A percentile compares a stretch with the other conserved stretches of the same genome.
phyloP scores from a whole-genome alignment of 2,888 invertebrate genomes.

The Troides helena region DNA sequence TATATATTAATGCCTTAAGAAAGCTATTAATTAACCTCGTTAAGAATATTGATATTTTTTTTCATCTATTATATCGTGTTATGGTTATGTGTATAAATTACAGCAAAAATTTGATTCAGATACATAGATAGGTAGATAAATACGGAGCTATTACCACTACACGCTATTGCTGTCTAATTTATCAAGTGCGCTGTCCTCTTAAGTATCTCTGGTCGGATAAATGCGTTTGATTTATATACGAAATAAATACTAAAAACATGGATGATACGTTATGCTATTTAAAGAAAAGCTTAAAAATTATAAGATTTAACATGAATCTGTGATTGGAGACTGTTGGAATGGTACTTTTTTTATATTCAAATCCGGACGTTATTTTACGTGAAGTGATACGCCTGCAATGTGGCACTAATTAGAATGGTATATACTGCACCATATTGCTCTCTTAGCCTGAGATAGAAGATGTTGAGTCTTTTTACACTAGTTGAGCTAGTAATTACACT shows the following conservation, averaged over 20 bases:
- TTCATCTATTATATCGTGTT: not conserved
- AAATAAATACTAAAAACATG: not conserved
- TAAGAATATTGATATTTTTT: not conserved
- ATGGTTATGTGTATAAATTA: not conserved
- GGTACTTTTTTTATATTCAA: too few species aligned
- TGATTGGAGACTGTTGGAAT: too few species aligned
- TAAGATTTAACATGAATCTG: too few species aligned
- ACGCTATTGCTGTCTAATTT: not conserved
- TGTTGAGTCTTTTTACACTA: too few species aligned
- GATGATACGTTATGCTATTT: not conserved
- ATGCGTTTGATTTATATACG: not conserved
- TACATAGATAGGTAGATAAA: not conserved
- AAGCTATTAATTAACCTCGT: too few species aligned
- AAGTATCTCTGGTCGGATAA: not conserved
- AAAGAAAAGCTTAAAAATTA: not conserved
- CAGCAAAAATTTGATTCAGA: not conserved
- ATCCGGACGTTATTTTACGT: too few species aligned
- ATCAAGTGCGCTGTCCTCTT: not conserved
- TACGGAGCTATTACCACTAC: not conserved
- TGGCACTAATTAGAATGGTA: too few species aligned
- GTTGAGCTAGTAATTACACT: too few species aligned
- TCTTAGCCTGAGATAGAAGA: too few species aligned
- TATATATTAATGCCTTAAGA: too few species aligned
- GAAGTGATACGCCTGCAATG: too few species aligned
- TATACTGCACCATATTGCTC: too few species aligned